Conservation (phyloP, 1,140 invertebrate genomes). For the Rhyacophila brunnea region DNA sequence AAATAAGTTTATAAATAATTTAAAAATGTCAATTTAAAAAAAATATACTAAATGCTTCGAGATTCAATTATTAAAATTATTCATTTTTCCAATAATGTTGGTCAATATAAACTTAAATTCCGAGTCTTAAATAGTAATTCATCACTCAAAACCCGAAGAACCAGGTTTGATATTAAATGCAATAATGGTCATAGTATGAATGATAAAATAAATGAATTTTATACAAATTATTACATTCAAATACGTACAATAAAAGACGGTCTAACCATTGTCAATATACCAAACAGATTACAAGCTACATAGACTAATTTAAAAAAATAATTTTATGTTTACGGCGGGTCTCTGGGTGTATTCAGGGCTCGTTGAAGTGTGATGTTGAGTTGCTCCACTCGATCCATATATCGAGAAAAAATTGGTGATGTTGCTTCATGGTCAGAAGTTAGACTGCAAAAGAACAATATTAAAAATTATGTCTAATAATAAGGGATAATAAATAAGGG, state of each 20-base stretch:
- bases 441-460: constrained; percentile 9
- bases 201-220: not conserved
- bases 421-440: constrained; percentile 12
- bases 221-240: not conserved
- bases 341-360: constrained; percentile 17
- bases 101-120: too few species aligned
- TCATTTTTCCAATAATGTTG: too few species aligned
- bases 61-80: too few species aligned
- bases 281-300: too few species aligned
- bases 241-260: not conserved
- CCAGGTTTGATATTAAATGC: not conserved
- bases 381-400: constrained; percentile 13
- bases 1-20: too few species aligned
- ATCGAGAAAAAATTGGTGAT: constrained; percentile 22
- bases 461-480: not conserved
- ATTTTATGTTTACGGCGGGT: constrained; percentile 8
- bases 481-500: too few species aligned
- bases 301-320: not conserved
- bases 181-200: not conserved
- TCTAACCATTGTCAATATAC: not conserved
- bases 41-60: too few species aligned
- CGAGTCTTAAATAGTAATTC: not conserved
- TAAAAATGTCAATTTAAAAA: too few species aligned
- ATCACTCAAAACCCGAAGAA: not conserved
- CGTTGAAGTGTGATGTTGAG: constrained; percentile 11